phyloP scores from a whole-genome alignment of 2,888 invertebrate genomes.

The Hoplodrina blanda region DNA sequence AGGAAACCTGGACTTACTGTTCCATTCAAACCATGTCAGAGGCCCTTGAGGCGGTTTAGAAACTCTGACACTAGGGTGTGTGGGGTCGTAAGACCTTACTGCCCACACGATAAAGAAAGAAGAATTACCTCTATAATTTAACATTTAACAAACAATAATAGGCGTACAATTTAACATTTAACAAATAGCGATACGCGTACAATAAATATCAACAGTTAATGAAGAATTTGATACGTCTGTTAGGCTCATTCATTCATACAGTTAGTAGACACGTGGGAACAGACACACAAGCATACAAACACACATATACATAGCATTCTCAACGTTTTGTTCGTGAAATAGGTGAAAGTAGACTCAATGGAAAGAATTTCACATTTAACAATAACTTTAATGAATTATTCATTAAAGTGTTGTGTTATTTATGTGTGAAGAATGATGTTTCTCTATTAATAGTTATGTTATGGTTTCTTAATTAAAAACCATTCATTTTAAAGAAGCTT shows the following conservation, averaged over 20 bases:
- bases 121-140: constrained; percentile 20
- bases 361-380: constrained; percentile 50
- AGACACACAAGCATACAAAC: constrained; percentile 19
- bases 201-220: constrained; percentile 5
- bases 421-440: constrained; percentile 10
- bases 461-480: not conserved
- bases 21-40: no score
- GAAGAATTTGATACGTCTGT: constrained; percentile 30
- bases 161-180: constrained; percentile 23
- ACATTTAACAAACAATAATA: constrained; percentile 45
- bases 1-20: no score
- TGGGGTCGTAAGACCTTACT: no score
- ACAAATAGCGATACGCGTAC: constrained; percentile 30
- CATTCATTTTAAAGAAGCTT: no score
- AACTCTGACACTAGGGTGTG: no score
- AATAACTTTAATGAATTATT: constrained; percentile 52
- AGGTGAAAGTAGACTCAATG: constrained; percentile 52
- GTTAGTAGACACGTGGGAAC: constrained; percentile 51
- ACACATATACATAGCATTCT: constrained; percentile 10
- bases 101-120: no score
- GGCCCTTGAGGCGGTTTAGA: no score
- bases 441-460: constrained; percentile 2
- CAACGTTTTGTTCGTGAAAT: constrained; percentile 43
- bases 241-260: constrained; percentile 15
- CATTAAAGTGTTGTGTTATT: constrained; percentile 28